A percentile compares a stretch with the other conserved stretches of the same genome.
Evolutionary conservation across 2,113 vertebrate genomes (phyloP).

Genomic region (Tricholaema leucomelas): DNA sequence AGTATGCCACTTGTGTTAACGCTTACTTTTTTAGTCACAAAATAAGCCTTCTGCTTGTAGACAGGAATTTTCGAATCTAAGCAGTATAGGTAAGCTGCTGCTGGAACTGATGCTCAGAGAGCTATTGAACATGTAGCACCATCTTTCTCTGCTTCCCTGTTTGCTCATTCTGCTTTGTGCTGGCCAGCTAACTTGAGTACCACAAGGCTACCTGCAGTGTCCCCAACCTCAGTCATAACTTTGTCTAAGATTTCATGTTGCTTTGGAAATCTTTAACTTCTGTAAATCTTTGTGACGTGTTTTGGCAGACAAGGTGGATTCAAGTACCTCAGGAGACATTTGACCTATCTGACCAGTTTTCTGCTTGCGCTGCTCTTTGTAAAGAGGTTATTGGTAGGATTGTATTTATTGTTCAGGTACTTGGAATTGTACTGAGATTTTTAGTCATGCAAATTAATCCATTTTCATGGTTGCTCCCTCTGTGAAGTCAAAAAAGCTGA

Average conservation of each 20-base stretch:
- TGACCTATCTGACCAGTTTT: background rate
- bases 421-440: background rate
- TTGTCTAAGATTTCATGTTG: background rate
- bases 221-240: background rate
- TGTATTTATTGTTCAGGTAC: background rate
- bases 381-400: background rate
- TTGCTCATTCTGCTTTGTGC: background rate
- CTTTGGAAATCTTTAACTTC: background rate
- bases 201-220: background rate
- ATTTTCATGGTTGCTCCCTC: background rate
- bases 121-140: background rate
- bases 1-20: background rate
- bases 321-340: background rate
- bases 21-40: background rate
- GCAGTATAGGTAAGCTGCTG: background rate
- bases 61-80: background rate
- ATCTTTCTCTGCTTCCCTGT: background rate
- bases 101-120: background rate
- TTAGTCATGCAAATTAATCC: background rate
- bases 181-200: background rate
- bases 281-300: background rate
- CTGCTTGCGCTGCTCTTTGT: background rate
- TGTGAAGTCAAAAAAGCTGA: background rate
- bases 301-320: background rate
- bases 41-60: background rate